A percentile compares a stretch with the other conserved stretches of the same genome.
These are phyloP conservation scores for Sebastes hopkinsi DNA, from an alignment of 2,797 vertebrate genomes.

Conservation along the genomic window DNA sequence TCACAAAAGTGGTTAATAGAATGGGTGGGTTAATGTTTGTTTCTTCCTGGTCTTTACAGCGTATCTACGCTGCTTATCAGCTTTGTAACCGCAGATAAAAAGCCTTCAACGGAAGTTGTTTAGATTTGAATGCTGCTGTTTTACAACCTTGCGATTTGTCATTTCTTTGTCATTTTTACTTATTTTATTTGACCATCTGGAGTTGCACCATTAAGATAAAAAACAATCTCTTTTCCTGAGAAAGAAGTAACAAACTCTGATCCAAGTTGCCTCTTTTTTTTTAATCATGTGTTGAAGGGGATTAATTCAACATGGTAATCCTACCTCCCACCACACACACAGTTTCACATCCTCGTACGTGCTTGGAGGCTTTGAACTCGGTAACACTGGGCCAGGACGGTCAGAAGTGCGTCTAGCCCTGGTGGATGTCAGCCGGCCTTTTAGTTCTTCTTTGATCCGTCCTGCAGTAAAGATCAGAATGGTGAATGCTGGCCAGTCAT, in stretches of 20 bases:
- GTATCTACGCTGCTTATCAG: conserved; percentile 39
- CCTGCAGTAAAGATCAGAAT: conserved; percentile 16
- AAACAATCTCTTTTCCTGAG: neutral
- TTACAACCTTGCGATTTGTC: conserved; percentile 6
- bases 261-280: neutral
- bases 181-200: neutral
- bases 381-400: neutral
- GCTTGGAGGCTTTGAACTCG: conserved; percentile 20
- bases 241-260: neutral
- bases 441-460: neutral
- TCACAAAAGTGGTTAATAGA: neutral
- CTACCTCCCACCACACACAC: neutral
- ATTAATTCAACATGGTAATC: conserved; percentile 24
- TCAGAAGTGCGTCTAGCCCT: conserved; percentile 5
- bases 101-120: conserved; percentile 42
- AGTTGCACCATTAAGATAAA: neutral
- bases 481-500: conserved; percentile 29
- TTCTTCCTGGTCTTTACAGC: neutral
- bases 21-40: neutral
- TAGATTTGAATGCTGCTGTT: conserved; percentile 21
- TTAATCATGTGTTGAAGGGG: neutral
- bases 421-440: conserved; percentile 11
- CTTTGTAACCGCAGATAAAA: conserved; percentile 41
- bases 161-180: neutral
- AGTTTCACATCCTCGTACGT: conserved; percentile 9